These are phyloP conservation scores for Sebastes matsubarae DNA, from an alignment of 2,797 vertebrate species.

Conservation along the genomic window DNA sequence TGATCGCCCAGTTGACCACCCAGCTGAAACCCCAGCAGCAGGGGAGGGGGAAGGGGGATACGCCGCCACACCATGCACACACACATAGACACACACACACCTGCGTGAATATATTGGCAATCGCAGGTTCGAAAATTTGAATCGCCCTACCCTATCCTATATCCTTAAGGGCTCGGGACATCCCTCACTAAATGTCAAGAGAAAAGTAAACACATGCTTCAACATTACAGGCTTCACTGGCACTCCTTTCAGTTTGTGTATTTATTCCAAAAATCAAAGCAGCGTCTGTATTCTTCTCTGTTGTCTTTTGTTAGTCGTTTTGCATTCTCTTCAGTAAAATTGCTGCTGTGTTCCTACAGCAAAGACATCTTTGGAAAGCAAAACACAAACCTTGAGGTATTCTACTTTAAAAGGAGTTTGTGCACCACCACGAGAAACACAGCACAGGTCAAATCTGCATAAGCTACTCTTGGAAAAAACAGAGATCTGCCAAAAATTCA, in stretches of 20 bases:
- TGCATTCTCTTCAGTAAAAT: not conserved
- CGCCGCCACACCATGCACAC: too few species aligned
- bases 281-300: not conserved
- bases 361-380: conserved; percentile 36
- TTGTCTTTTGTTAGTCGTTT: conserved; percentile 14
- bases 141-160: not conserved
- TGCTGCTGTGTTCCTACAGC: conserved; percentile 10
- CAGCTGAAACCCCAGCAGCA: too few species aligned
- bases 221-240: not conserved
- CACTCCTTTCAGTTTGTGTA: not conserved
- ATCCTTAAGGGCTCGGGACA: not conserved
- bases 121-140: too few species aligned
- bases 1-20: too few species aligned
- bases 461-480: conserved; percentile 1
- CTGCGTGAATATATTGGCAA: too few species aligned
- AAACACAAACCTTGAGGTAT: conserved; percentile 41
- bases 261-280: conserved; percentile 23
- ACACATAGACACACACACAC: too few species aligned
- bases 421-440: not conserved
- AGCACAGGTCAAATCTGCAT: not conserved
- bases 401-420: conserved; percentile 25
- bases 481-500: not conserved
- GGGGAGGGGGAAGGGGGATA: too few species aligned
- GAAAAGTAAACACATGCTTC: not conserved
- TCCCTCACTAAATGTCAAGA: not conserved